A percentile compares a stretch with the other conserved stretches of the same genome.
Conservation (phyloP, 2,113 vertebrate genomes). For the Felis chaus region DNA sequence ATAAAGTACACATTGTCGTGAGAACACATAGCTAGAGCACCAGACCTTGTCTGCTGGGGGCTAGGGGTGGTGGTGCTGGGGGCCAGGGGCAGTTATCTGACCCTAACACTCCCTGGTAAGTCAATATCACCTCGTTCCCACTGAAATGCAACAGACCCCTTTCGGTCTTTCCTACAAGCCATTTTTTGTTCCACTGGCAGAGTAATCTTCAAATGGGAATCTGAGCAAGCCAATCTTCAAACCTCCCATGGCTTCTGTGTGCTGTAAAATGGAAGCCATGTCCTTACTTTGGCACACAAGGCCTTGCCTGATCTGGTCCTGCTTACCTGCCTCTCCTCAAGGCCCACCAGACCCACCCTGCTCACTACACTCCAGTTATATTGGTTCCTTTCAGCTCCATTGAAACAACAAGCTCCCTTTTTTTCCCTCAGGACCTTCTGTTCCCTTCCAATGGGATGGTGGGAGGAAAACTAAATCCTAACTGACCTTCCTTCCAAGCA, state of each 20-base stretch:
- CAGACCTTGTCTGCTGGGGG: rapidly evolving
- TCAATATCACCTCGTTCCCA: background rate
- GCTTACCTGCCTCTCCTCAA: background rate
- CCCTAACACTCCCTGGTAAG: too few relatives aligned
- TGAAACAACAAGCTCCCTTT: background rate
- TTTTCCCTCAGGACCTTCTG: background rate
- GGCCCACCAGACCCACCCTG: too few relatives aligned
- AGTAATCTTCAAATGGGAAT: background rate
- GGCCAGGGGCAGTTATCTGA: background rate
- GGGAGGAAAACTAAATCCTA: background rate
- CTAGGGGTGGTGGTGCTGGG: rapidly evolving
- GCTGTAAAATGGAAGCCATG: background rate
- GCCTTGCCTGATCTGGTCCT: background rate
- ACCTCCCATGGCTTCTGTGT: background rate
- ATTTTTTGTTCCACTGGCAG: background rate
- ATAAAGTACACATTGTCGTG: background rate
- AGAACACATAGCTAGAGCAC: background rate
- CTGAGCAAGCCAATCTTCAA: background rate
- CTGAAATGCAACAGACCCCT: background rate
- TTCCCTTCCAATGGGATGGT: background rate
- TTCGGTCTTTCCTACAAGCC: background rate
- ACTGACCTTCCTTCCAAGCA: background rate
- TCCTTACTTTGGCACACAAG: background rate
- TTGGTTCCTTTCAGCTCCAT: background rate
- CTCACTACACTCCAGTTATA: too few relatives aligned